These are phyloP conservation scores for Calliopum simillimum DNA, from an alignment of 2,888 invertebrate genomes.

Conservation along the genomic window DNA sequence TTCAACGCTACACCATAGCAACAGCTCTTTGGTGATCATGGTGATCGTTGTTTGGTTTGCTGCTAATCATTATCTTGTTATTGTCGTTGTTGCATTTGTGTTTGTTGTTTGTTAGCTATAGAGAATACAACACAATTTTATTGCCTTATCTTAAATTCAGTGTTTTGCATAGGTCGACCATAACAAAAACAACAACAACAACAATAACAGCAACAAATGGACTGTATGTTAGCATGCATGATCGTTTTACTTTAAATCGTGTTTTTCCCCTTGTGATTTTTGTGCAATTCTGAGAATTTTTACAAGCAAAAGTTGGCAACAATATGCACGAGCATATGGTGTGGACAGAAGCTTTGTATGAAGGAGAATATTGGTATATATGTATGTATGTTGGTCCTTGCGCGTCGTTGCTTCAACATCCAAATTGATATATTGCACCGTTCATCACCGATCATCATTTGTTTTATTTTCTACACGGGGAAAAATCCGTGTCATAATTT, in stretches of 20 bases:
- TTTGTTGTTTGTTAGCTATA: slow-evolving; percentile 1
- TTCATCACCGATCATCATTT: slow-evolving; percentile 60
- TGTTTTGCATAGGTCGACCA: slow-evolving; percentile 23
- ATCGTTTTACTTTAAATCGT: slow-evolving; percentile 29
- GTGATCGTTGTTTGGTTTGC: slow-evolving; percentile 31
- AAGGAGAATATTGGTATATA: slow-evolving; percentile 15
- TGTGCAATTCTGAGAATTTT: slow-evolving; percentile 48
- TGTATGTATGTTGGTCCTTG: slow-evolving; percentile 6
- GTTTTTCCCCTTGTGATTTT: neutral
- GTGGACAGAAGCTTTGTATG: slow-evolving; percentile 15
- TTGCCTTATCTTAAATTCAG: slow-evolving; percentile 8
- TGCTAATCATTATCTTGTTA: slow-evolving; percentile 45
- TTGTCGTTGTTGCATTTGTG: slow-evolving; percentile 5
- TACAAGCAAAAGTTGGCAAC: neutral
- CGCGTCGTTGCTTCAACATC: slow-evolving; percentile 18
- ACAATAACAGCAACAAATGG: neutral
- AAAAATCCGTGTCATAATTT: too few relatives aligned
- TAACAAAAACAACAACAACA: too few relatives aligned
- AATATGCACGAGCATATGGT: slow-evolving; percentile 13
- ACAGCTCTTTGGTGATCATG: neutral
- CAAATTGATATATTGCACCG: slow-evolving; percentile 59
- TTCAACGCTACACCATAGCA: neutral
- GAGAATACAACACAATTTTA: slow-evolving; percentile 2
- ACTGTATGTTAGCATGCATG: neutral
- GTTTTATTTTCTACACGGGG: too few relatives aligned